Base-by-base conservation (phyloP, 2,888 invertebrate species). In the Cataglyphis cursor region DNA sequence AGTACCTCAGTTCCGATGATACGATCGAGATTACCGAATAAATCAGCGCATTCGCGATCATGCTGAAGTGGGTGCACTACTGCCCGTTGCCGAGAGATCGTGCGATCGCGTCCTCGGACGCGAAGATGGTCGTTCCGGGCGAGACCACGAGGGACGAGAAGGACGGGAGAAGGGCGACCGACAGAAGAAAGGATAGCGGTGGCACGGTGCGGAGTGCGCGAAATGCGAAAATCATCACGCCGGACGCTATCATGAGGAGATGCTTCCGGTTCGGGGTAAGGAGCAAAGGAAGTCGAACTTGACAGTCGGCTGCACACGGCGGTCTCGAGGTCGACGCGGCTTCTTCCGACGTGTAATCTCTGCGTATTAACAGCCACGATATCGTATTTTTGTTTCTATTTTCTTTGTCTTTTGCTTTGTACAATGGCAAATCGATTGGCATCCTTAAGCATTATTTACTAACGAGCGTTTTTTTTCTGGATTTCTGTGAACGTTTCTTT, bases 41-140 rank as follows among this genome's bases (percentile, higher is more conserved):
- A 51, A 51, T 15, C 44, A 24, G 24, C 48, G 64, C n/a, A 4
- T n/a, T 18, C 70, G 57, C 78, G 70, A 91, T 87, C 91, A 94
- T 94, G 94, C 92, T 94, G 92, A 94, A 94, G 93, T 94, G 94
- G 94, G 94, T 94, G 75, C 93, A 93, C 90, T 94, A 93, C 84
- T 92, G 93, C 84, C 91, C 93, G 81, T 86, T 91, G 83, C 88
- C 91, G 73, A 93, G 92, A 87, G 91, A 92, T 90, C 91, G 91
- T 84, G 85, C 74, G 35, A 88, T 74, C 76, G 87, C 87, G 84
- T 72, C 90, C 54, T 48, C 54, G 70, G 54, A 68, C 15, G 38
- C 73, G 73, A 59, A 21, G 44, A 70, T 73, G 73, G 44, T 73
- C 44, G 41, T 31, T n/a, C 4, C 78, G 35, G 24, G 65, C 21